A percentile compares a stretch with the other conserved stretches of the same genome.
Evolutionary conservation across 2,797 vertebrate genomes (phyloP).

Genomic region (Pangasius krempfi): DNA sequence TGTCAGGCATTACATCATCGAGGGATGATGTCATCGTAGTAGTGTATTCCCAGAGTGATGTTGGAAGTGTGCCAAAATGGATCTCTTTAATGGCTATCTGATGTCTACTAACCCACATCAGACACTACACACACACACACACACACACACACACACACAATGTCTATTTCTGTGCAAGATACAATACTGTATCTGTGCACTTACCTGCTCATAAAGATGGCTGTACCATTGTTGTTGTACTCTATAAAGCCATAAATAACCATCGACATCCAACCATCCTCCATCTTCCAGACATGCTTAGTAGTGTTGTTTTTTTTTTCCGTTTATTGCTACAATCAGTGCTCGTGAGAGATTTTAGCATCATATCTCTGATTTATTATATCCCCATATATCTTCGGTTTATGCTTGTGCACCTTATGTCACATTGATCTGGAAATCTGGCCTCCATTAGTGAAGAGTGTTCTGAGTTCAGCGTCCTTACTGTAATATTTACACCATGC

Average conservation of each 20-base stretch:
- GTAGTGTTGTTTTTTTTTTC: neutral
- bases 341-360: conserved; percentile 5
- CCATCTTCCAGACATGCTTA: neutral
- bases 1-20: conserved; percentile 80
- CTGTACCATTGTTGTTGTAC: neutral
- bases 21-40: conserved; percentile 73
- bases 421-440: conserved; percentile 13
- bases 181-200: neutral
- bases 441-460: neutral
- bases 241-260: conserved; percentile 24
- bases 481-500: conserved; percentile 16
- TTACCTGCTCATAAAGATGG: conserved; percentile 12
- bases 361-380: neutral
- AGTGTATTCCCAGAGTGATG: conserved; percentile 60
- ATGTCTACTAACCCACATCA: conserved; percentile 33
- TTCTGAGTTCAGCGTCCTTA: neutral
- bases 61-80: conserved; percentile 66
- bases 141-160: conserved; percentile 28
- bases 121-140: conserved; percentile 39
- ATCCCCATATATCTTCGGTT: neutral
- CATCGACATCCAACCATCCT: neutral
- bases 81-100: conserved; percentile 43
- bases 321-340: conserved; percentile 4
- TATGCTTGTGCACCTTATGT: neutral
- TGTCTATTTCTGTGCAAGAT: neutral